These are phyloP conservation scores for Microchrysa polita DNA, from an alignment of 2,888 invertebrate genomes.

Conservation along the genomic window DNA sequence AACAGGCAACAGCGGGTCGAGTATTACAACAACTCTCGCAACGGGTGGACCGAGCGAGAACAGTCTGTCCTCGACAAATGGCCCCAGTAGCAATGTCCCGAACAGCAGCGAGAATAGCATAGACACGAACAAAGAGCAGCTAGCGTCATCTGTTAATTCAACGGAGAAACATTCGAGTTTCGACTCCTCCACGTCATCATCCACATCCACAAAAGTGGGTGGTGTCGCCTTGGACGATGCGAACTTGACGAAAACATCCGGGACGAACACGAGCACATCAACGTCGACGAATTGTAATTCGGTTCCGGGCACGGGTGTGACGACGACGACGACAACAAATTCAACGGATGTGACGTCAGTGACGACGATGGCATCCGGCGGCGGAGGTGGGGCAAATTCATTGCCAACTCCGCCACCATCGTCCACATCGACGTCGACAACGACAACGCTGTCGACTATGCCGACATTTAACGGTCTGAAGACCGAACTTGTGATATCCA, in stretches of 20 bases:
- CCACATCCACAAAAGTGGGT: no score
- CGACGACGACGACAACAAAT: no score
- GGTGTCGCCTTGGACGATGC: constrained; percentile 49
- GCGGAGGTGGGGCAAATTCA: neutral
- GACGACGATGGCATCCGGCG: constrained; percentile 20
- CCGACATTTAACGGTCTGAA: constrained; percentile 56
- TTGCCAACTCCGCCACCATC: neutral
- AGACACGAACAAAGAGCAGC: constrained; percentile 27
- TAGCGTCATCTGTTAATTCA: constrained; percentile 26
- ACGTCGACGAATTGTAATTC: constrained; percentile 32
- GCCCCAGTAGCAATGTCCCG: neutral
- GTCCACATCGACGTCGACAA: no score
- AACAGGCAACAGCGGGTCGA: neutral
- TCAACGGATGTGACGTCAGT: neutral
- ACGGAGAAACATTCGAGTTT: neutral
- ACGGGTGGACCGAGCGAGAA: no score
- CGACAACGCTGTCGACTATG: constrained; percentile 6
- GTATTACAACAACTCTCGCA: neutral
- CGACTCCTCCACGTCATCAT: neutral
- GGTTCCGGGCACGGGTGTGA: constrained; percentile 26
- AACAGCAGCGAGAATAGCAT: neutral
- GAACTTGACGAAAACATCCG: constrained; percentile 27
- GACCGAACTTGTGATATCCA: constrained; percentile 55
- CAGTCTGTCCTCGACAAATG: neutral
- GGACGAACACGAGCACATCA: constrained; percentile 49